A percentile compares a stretch with the other conserved stretches of the same genome.
phyloP scores from a whole-genome alignment of 1,140 invertebrate genomes.

The Bombus cullumanus region DNA sequence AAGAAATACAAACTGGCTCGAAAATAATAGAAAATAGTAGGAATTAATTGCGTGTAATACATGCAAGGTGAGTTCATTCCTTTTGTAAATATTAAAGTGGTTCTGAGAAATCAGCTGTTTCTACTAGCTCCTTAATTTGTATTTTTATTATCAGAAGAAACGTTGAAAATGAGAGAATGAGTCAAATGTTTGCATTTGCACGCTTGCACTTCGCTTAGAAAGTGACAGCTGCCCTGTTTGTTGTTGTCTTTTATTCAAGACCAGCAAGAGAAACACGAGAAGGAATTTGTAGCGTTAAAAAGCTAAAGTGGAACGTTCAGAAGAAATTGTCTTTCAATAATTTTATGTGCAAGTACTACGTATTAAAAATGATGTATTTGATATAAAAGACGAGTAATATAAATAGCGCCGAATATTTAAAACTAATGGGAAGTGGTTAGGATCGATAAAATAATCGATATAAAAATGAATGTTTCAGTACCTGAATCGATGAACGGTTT shows the following conservation, averaged over 20 bases:
- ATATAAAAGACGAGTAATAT: too few species aligned
- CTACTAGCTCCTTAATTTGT: too few species aligned
- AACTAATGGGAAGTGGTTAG: not conserved
- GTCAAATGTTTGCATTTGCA: not conserved
- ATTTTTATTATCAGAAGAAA: too few species aligned
- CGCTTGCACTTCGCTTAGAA: not conserved
- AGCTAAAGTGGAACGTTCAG: not conserved
- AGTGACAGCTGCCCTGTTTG: not conserved
- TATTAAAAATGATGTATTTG: too few species aligned
- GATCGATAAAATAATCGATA: not conserved
- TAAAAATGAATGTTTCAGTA: not conserved
- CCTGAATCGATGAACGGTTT: not conserved
- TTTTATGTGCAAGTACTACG: not conserved
- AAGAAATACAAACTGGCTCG: too few species aligned
- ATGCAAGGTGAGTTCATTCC: too few species aligned
- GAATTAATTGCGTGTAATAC: too few species aligned
- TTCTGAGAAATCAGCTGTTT: too few species aligned
- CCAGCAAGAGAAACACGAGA: conserved; percentile 25
- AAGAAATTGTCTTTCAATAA: not conserved
- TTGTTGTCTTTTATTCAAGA: conserved; percentile 8
- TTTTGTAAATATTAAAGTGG: too few species aligned
- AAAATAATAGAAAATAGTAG: too few species aligned
- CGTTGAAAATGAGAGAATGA: not conserved
- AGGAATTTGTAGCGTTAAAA: conserved; percentile 22
- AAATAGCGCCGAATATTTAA: not conserved